Conservation (phyloP, 2,113 vertebrate species). For the Crotalus viridis region DNA sequence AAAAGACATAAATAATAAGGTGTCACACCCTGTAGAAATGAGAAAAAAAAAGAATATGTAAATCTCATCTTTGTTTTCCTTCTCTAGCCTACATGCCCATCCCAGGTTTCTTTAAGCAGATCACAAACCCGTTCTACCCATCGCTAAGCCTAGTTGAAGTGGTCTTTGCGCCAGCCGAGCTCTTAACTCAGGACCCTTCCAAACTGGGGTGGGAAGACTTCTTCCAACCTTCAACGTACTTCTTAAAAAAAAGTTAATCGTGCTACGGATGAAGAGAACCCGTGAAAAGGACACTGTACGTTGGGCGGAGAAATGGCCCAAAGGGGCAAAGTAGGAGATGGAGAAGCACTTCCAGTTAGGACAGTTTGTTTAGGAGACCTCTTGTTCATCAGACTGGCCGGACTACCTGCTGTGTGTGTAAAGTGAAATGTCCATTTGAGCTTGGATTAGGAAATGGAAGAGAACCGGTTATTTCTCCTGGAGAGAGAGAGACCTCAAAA, state of each 20-base stretch:
- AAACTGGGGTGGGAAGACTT: neutral
- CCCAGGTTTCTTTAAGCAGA: neutral
- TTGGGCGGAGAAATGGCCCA: neutral
- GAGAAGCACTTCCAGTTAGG: neutral
- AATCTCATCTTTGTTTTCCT: neutral
- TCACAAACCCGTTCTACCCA: too few relatives aligned
- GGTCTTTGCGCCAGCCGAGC: neutral
- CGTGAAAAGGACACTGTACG: neutral
- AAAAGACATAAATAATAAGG: neutral
- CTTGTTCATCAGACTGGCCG: neutral
- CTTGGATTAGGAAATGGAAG: neutral
- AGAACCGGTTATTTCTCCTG: neutral
- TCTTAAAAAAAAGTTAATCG: neutral
- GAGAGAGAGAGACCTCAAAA: neutral
- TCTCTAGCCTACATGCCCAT: too few relatives aligned
- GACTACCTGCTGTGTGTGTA: neutral
- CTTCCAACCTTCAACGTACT: neutral
- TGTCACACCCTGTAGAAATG: neutral
- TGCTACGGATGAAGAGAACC: neutral
- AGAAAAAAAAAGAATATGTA: neutral
- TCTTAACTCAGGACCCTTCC: neutral
- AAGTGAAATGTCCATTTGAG: slow-evolving; percentile 21
- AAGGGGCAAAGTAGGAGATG: neutral
- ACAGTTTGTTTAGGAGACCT: neutral
- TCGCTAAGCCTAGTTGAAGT: too few relatives aligned